phyloP scores from a whole-genome alignment of 2,113 vertebrate species.

The Saiga tatarica region DNA sequence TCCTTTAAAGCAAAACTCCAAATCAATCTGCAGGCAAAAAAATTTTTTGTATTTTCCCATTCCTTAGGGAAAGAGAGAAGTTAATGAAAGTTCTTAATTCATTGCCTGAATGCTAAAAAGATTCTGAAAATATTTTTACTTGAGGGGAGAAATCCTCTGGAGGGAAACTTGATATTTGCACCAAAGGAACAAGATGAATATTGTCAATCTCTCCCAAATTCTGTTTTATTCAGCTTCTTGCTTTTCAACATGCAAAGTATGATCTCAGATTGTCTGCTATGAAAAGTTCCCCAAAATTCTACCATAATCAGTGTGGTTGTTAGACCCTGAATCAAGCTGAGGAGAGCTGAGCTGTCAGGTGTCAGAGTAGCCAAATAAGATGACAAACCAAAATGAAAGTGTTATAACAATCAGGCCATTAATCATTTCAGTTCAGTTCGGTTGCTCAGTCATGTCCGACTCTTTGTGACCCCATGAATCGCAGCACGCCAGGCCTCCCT shows the following conservation, averaged over 20 bases:
- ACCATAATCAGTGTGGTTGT: background rate
- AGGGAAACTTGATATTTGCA: constrained; percentile 50
- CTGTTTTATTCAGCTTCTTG: background rate
- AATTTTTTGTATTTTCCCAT: background rate
- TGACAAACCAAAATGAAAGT: background rate
- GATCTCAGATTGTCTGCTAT: background rate
- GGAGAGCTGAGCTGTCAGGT: background rate
- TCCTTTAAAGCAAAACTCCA: constrained; percentile 44
- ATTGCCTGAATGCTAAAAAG: constrained; percentile 31
- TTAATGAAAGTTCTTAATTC: constrained; percentile 66
- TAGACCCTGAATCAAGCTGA: background rate
- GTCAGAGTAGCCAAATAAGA: background rate
- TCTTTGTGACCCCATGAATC: too few species aligned
- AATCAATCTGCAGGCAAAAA: background rate
- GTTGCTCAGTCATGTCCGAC: too few species aligned
- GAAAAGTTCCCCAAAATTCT: background rate
- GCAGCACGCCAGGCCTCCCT: too few species aligned
- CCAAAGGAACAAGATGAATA: constrained; percentile 48
- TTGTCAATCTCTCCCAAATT: constrained; percentile 15
- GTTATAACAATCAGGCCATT: background rate
- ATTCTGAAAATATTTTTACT: constrained; percentile 54
- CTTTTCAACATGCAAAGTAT: background rate
- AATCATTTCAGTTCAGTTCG: background rate
- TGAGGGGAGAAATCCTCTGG: background rate
- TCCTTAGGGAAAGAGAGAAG: constrained; percentile 47